Base-by-base conservation (phyloP, 2,888 invertebrate species). In the Spisula subtruncata region DNA sequence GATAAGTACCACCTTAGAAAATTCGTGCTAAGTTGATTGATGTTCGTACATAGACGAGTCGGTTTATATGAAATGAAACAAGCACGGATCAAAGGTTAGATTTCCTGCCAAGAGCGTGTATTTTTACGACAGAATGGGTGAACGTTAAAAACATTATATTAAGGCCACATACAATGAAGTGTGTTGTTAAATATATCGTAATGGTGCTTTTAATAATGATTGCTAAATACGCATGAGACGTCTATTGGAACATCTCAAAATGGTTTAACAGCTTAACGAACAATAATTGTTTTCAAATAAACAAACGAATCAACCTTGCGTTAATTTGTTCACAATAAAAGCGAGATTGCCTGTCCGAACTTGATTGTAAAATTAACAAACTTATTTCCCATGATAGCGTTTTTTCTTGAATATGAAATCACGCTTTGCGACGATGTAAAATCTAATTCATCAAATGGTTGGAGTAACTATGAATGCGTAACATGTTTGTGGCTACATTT, bases 291-390 rank as follows among this genome's bases (percentile, higher is more conserved):
- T 75, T 16, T 32, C 14, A 75, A 75, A 75, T 35, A 75, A 75
- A 75, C 35, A 75, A 75, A 18, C 32, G 32, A 75, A 75, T 75
- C 75, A 75, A 14, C 75, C 35, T 75, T 35, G 75, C 75, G 29
- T 35, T 75, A 75, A 75, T 75, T 75, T 75, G 75, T 75, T 75
- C 32, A 32, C 75, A 35, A 75, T 75, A 75, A 75, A 75, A 75
- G 75, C 35, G 16, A 75, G 14, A 75, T 75, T 75, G 35, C 29
- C 12, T 75, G 25, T 25, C 35, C 32, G 12, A 5, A 75, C 75
- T 75, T 35, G 16, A 35, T 32, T 32, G 75, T 35, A 75, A 75
- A 75, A 75, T 75, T 35, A 75, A 75, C 29, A 14, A 75, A 75
- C 32, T 29, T 75, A 35, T 75, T 75, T 75, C 75, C 75, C 75